Evolutionary conservation across 2,797 vertebrate species (phyloP).

Genomic region (Hippoglossus hippoglossus): DNA sequence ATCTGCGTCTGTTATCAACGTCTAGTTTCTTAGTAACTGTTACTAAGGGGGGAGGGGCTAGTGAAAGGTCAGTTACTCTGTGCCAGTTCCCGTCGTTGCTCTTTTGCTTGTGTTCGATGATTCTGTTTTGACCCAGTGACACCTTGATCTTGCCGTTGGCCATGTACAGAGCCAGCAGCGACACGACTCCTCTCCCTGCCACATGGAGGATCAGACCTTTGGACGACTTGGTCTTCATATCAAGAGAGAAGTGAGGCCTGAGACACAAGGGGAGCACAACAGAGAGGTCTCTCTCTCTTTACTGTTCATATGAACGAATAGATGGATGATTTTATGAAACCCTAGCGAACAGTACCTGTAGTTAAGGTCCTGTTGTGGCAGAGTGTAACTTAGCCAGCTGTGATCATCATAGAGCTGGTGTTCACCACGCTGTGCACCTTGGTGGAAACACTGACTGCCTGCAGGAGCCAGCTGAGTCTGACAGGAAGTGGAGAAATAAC

Average conservation of each 20-base stretch:
- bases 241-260: constrained; percentile 88
- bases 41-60: too few species aligned
- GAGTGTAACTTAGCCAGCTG: constrained; percentile 85
- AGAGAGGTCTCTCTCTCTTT: not conserved
- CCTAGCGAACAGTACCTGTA: constrained; percentile 79
- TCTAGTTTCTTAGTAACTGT: too few species aligned
- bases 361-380: constrained; percentile 76
- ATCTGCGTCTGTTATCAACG: too few species aligned
- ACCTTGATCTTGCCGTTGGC: constrained; percentile 86
- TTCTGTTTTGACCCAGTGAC: constrained; percentile 77
- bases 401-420: constrained; percentile 73
- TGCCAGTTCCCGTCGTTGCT: constrained; percentile 90
- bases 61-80: constrained; percentile 73
- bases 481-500: constrained; percentile 17
- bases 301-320: not conserved
- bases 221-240: constrained; percentile 82
- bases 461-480: constrained; percentile 19
- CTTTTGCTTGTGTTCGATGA: constrained; percentile 83
- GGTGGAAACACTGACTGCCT: constrained; percentile 30
- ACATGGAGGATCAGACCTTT: constrained; percentile 86
- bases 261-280: constrained; percentile 1
- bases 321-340: not conserved
- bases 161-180: constrained; percentile 84
- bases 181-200: constrained; percentile 63
- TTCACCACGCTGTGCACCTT: not conserved